Conservation (phyloP, 2,113 vertebrate genomes). For the Barnardius zonarius region DNA sequence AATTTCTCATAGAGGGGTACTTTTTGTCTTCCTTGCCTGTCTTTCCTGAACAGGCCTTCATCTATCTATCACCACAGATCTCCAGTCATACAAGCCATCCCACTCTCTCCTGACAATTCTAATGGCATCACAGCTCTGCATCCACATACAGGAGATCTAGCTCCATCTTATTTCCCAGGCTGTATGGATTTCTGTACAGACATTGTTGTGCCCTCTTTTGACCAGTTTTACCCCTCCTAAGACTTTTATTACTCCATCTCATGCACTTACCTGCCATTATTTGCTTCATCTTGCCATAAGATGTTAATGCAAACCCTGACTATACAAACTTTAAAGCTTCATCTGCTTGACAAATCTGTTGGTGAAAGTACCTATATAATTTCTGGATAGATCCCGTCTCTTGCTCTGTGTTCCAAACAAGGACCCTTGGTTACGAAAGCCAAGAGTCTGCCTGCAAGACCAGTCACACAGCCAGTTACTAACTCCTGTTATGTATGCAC, state of each 20-base stretch:
- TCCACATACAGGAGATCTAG: background rate
- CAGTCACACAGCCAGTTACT: background rate
- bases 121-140: background rate
- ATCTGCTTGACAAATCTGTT: background rate
- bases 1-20: background rate
- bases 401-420: background rate
- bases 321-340: background rate
- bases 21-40: background rate
- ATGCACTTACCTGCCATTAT: background rate
- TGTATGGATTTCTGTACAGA: background rate
- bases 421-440: background rate
- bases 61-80: background rate
- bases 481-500: background rate
- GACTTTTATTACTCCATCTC: background rate
- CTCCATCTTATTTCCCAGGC: background rate
- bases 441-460: background rate
- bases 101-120: background rate
- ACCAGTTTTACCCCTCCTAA: background rate
- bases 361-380: background rate
- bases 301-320: background rate
- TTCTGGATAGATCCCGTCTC: background rate
- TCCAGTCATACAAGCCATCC: background rate
- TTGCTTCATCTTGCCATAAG: background rate
- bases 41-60: background rate
- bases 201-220: background rate